phyloP scores from a whole-genome alignment of 2,797 vertebrate species.

The Trachurus trachurus region DNA sequence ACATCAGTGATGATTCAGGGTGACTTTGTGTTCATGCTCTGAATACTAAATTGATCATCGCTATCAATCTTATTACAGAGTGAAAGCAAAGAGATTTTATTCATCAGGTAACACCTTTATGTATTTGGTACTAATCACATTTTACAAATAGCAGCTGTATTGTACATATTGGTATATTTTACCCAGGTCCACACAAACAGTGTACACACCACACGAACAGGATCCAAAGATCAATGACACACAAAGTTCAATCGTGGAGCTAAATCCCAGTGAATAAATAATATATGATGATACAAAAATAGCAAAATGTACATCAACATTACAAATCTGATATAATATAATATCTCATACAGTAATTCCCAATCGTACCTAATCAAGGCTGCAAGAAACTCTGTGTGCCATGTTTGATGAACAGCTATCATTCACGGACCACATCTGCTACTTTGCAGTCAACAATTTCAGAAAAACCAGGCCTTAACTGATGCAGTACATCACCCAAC shows the following conservation, averaged over 20 bases:
- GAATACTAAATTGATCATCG: constrained; percentile 54
- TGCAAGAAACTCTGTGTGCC: too few relatives aligned
- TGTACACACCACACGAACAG: background rate
- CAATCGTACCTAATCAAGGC: too few relatives aligned
- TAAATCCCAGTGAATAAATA: constrained; percentile 9
- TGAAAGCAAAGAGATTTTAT: constrained; percentile 17
- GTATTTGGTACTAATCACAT: background rate
- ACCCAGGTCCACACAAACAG: background rate
- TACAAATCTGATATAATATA: background rate
- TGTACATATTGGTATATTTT: constrained; percentile 8
- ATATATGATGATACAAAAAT: background rate
- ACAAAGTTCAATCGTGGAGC: background rate
- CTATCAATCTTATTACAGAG: constrained; percentile 20
- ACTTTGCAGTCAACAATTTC: too few relatives aligned
- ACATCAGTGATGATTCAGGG: constrained; percentile 16
- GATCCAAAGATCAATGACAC: background rate
- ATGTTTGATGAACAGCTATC: too few relatives aligned
- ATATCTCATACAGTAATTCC: too few relatives aligned
- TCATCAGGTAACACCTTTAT: constrained; percentile 28
- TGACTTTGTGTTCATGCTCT: constrained; percentile 48
- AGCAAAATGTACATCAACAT: constrained; percentile 1
- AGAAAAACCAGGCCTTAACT: too few relatives aligned
- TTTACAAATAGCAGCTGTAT: constrained; percentile 11
- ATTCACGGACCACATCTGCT: too few relatives aligned
- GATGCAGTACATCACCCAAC: too few relatives aligned